Evolutionary conservation across 2,113 vertebrate genomes (phyloP), one percentile per base, ranked within the genome.

Genomic region (Neolamprologus hecqui): DNA sequence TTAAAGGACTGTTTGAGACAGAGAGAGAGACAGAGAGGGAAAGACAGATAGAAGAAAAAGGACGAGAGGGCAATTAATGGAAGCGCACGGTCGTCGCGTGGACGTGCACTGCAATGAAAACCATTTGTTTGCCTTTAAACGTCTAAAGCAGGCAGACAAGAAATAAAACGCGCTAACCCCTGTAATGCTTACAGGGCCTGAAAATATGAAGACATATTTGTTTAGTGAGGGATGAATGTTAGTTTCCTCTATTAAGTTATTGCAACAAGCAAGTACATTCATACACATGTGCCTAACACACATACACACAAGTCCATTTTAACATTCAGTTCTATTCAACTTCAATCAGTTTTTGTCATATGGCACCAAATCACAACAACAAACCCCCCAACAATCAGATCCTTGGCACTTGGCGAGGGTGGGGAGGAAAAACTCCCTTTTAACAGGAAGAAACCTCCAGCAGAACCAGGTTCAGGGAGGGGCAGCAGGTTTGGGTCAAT

Each of bases 1-100:
- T 95, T 93, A 94, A 93, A 94, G 89, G 93, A 95, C 94, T 95
- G 93, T 93, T 83, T 81, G 91, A 94, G 90, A 92, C n/a, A 92
- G 84, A 93, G 83, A 88, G 85, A 84, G 53, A 88, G 19, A 42
- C 26, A 84, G 82, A 84, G 19, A 82, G 84, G 84, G 57, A 90
- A 90, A 86, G 15, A 89, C 73, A 90, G 87, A 90, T 49, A 92
- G 82, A 68, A 89, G 33, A 73, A 90, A 82, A 85, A 93, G 73
- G 87, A 82, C 88, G 94, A 94, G 73, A 93, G 87, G 82, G 86
- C 35, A 70, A 55, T 93, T 93, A 90, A 92, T 88, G 89, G 79
- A 89, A 79, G 88, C 15, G 26, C 53, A 83, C 8, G 8, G 79
- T 88, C 81, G 19, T 89, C 83, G 23, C 28, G 13, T 75, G 85